Evolutionary conservation across 2,797 vertebrate species (phyloP), one percentile per base, ranked within the genome.

Genomic region (Otolemur crassicaudatus): DNA sequence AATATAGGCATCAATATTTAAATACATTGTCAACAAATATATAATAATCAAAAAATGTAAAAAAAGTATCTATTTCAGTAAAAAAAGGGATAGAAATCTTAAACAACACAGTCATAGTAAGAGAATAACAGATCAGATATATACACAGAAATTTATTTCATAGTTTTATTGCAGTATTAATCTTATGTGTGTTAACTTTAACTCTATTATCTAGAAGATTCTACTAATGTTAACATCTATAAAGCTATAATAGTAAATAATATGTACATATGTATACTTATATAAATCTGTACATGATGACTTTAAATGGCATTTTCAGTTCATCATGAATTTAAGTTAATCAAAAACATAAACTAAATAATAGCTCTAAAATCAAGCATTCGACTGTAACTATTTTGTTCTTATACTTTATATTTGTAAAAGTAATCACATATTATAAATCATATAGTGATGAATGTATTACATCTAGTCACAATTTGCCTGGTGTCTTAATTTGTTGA

Each of bases 1-100:
- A 37, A 96, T 80, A 53, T 27, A 49, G 23, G 11, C n/a, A 37
- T 17, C 2, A 46, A 7, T 60, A 90, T 60, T 53, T 11, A 49
- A 23, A 43, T 40, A 27, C 22, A 43, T 37, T 25, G n/a, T 25
- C 27, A 87, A 93, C 20, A 87, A 96, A 97, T 0, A 46, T 65
- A 34, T 97, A 96, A 91, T 88, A 90, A 89, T 87, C 13, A 82
- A 63, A 95, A 11, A 70, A 73, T 5, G 27, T 96, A 87, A 0
- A 8, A 97, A 85, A 94, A 87, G 16, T 87, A 14, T 81, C 72
- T 27, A 25, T 90, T 63, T 91, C 87, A 80, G 31, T 73, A 95
- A 90, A 72, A n/a, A 34, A 88, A 80, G 11, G 90, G 83, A 43
- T 31, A 91, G 73, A 49, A 90, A 0, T 0, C 5, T 67, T 69